Conservation (phyloP, 64 coral and sea anemone genomes). For the Pocillopora damicornis region DNA sequence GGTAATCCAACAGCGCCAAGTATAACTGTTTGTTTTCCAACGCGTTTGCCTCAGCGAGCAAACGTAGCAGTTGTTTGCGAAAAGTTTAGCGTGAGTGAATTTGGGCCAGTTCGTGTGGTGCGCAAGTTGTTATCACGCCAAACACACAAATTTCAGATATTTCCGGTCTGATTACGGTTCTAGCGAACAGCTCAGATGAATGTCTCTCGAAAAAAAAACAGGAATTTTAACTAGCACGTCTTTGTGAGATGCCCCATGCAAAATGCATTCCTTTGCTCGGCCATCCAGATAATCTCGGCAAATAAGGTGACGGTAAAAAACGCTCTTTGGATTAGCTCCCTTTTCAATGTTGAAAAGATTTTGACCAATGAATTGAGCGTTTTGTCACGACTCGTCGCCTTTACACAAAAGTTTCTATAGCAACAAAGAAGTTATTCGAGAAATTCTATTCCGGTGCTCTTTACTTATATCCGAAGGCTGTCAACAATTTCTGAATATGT, state of each 20-base stretch:
- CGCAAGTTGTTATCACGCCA: conserved; percentile 2
- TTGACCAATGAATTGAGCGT: conserved; percentile 21
- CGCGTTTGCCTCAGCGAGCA: not conserved
- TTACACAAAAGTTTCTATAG: conserved; percentile 13
- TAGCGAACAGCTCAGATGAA: not conserved
- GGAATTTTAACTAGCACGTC: not conserved
- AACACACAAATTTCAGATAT: conserved; percentile 16
- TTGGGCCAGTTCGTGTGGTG: not conserved
- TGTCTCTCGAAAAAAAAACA: not conserved
- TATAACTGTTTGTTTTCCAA: conserved; percentile 13
- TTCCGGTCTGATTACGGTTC: not conserved
- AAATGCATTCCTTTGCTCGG: conserved; percentile 11
- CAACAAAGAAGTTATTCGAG: conserved; percentile 16
- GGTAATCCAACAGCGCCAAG: not conserved
- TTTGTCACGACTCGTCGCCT: conserved; percentile 2
- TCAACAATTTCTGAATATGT: not conserved
- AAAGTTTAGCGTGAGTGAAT: conserved; percentile 7
- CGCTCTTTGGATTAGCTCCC: not conserved
- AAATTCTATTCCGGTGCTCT: not conserved
- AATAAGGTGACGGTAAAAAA: conserved; percentile 4
- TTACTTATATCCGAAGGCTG: not conserved
- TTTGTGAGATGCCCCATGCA: not conserved
- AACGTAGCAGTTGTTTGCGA: conserved; percentile 7
- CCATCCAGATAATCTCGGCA: conserved; percentile 36
- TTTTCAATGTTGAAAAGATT: not conserved